Conservation (phyloP, 2,113 vertebrate species). For the Telmatochromis sp. region DNA sequence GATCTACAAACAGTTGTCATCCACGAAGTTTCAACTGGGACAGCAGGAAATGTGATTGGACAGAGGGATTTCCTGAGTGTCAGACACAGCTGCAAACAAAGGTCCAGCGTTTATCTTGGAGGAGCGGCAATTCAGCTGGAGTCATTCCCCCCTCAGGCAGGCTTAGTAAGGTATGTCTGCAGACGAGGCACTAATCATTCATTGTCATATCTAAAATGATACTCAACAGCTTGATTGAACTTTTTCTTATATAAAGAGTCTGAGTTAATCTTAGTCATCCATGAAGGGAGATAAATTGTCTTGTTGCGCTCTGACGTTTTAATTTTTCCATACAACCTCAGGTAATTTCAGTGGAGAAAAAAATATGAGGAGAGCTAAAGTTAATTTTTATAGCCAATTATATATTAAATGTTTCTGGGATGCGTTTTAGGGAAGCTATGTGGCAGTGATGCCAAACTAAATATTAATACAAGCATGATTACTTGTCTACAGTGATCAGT, state of each 20-base stretch:
- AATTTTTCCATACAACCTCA: not conserved
- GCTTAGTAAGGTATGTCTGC: slow-evolving; percentile 70
- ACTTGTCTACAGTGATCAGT: not conserved
- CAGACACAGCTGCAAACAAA: slow-evolving; percentile 63
- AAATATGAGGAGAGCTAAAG: not conserved
- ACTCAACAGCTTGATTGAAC: not conserved
- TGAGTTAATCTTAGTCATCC: not conserved
- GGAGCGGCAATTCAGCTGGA: slow-evolving; percentile 63
- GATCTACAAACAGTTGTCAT: slow-evolving; percentile 71
- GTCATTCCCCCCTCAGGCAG: slow-evolving; percentile 61
- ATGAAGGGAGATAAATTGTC: not conserved
- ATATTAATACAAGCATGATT: not conserved
- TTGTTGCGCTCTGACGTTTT: not conserved
- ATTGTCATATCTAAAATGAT: not conserved
- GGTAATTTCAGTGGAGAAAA: not conserved
- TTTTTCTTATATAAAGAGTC: not conserved
- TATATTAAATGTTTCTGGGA: too few species aligned
- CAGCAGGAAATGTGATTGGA: slow-evolving; percentile 71
- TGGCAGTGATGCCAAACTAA: not conserved
- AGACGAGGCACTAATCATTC: not conserved
- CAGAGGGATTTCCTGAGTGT: slow-evolving; percentile 78
- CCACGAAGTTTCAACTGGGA: slow-evolving; percentile 68
- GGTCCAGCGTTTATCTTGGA: slow-evolving; percentile 63
- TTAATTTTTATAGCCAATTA: not conserved
- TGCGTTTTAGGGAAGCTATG: not conserved